Percentiles rank a stretch among this genome's conserved stretches.
phyloP scores from a whole-genome alignment of 1,140 invertebrate species.

The Riptortus pedestris region DNA sequence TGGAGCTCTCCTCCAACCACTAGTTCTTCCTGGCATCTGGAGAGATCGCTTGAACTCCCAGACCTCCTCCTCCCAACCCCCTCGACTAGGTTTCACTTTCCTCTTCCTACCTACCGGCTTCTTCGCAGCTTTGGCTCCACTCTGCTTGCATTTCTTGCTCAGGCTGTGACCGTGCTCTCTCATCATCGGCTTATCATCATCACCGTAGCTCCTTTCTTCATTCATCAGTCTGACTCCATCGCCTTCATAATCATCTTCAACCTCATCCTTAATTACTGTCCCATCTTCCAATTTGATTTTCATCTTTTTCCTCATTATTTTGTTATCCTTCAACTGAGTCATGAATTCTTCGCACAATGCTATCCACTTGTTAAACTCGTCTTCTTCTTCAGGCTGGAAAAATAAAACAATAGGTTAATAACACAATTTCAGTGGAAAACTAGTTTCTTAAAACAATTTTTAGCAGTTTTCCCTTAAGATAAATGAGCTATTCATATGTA shows the following conservation, averaged over 20 bases:
- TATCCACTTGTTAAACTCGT: slow-evolving; percentile 18
- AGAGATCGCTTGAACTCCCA: slow-evolving; percentile 69
- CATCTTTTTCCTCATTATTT: not conserved
- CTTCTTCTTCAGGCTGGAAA: slow-evolving; percentile 12
- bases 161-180: not conserved
- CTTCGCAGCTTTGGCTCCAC: no score
- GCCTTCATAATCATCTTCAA: not conserved
- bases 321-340: slow-evolving; percentile 1
- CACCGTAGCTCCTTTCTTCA: slow-evolving; percentile 6
- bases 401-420: not conserved
- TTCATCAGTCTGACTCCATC: not conserved
- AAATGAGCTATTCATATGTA: no score
- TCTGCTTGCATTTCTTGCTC: slow-evolving; percentile 19
- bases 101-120: slow-evolving; percentile 27
- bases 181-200: slow-evolving; percentile 15
- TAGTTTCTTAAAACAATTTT: no score
- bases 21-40: slow-evolving; percentile 51
- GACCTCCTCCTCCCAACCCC: slow-evolving; percentile 69
- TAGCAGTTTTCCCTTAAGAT: no score
- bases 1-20: slow-evolving; percentile 41
- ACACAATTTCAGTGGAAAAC: no score
- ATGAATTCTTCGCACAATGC: slow-evolving; percentile 7
- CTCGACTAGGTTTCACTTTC: slow-evolving; percentile 54
- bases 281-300: not conserved
- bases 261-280: slow-evolving; percentile 3